Base-by-base conservation (phyloP, 2,113 vertebrate species). In the Butorides virescens region DNA sequence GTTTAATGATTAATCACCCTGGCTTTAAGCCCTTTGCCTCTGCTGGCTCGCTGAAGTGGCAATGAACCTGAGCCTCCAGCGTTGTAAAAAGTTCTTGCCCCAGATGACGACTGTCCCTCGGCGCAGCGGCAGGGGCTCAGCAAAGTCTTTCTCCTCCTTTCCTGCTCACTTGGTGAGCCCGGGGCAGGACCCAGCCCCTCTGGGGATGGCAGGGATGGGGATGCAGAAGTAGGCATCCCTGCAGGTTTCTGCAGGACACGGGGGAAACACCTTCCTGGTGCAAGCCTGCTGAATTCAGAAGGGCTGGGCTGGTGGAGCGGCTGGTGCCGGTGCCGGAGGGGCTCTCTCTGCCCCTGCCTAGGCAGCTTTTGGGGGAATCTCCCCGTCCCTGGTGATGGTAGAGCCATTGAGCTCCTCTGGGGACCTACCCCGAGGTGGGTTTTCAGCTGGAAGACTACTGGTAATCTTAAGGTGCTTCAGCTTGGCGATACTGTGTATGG, bases 321-420 rank as follows among this genome's bases (percentile, higher is more conserved):
- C 36, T 16, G 36, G 4, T 27, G 21, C 26, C 22, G 1, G 8
- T 46, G 37, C 34, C 9, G 47, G 32, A 39, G 21, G 32, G 52
- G 32, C 21, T 13, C 22, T 37, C 65, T 23, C 34, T 14, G 9
- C 6, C 13, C 47, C 22, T 71, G 56, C 22, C 29, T 2, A 4
- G 44, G 16, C 19, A 26, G 13, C 12, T 32, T 26, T 15, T 12
- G 37, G 15, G n/a, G 29, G 29, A 11, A 15, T 29, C 18, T 47
- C 50, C 42, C 52, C 0, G 0, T 39, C 29, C 13, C 61, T 42
- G 17, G 5, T 37, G 72, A n/a, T 0, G 2, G 30, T 5, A 5
- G 3, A n/a, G 36, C n/a, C 62, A 5, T 29, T 2, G 30, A 29
- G 61, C 19, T 75, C 25, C 1, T 10, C 11, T 4, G 15, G 61